Evolutionary conservation across 2,797 vertebrate species (phyloP), one percentile per base, ranked within the genome.

Genomic region (Neosilurus mollespiculum): DNA sequence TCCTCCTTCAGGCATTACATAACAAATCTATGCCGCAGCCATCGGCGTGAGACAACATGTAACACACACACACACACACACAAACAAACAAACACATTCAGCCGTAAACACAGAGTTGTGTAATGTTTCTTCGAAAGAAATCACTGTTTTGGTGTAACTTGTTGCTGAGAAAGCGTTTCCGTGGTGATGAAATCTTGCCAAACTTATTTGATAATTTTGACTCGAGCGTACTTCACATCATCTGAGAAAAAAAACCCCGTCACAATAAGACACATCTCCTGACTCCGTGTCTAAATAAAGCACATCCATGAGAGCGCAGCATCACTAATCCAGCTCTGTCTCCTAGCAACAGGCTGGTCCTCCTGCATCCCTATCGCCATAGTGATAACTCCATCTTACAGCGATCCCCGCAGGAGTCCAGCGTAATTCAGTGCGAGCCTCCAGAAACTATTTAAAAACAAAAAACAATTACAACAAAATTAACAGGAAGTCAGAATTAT

Each of bases 311-410:
- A 82, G 65, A 85, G 67, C 51, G 72, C 80, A 78, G 64, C 82
- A 80, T 78, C 78, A 83, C 69, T 80, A 80, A 72, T 80, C 85
- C 78, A 82, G 81, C 78, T 80, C 49, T 20, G 94, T 95, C 94
- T 91, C 94, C 93, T 95, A 94, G 94, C 94, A 95, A 95, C 94
- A 91, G 91, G 87, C 91, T 90, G 86, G 89, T 93, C 91, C 90
- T 93, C 89, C 93, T 88, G 88, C 90, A 92, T 91, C 90, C 89
- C 89, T 9, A 65, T 24, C 64, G 56, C 73, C 70, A 65, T 59
- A 78, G 86, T 34, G 80, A 78, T 80, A 77, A 83, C 76, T 80
- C 73, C 30, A 30, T 67, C 64, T 37, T 26, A 70, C 64, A 80
- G 43, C 15, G 22, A 69, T 56, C 65, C 37, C 49, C 51, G 2